Conservation (phyloP, 1,140 invertebrate species). For the Megathymus violae region DNA sequence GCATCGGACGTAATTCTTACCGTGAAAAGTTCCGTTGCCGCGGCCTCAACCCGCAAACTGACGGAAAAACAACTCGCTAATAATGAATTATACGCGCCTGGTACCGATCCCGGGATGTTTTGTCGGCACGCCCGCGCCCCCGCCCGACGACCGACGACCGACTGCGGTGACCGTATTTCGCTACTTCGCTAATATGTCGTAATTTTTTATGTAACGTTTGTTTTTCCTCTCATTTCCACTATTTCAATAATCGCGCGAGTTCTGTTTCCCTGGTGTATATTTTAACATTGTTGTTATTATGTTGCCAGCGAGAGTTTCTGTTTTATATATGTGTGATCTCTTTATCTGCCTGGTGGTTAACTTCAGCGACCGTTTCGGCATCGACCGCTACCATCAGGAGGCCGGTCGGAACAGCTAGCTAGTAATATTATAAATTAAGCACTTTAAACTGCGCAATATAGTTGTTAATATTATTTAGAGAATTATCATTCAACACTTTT, state of each 20-base stretch:
- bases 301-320: too few species aligned
- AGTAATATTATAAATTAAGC: too few species aligned
- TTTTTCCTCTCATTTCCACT: conserved; percentile 43
- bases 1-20: conserved; percentile 48
- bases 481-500: too few species aligned
- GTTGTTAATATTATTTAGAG: too few species aligned
- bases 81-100: conserved; percentile 59
- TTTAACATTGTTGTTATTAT: not conserved
- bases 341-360: too few species aligned
- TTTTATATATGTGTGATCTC: too few species aligned
- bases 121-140: conserved; percentile 37
- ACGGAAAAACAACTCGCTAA: conserved; percentile 66
- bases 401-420: too few species aligned
- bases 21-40: conserved; percentile 42
- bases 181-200: conserved; percentile 47
- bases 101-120: conserved; percentile 44
- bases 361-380: too few species aligned
- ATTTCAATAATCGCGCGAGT: conserved; percentile 42
- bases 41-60: conserved; percentile 45
- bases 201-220: conserved; percentile 51
- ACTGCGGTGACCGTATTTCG: conserved; percentile 46
- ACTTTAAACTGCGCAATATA: too few species aligned
- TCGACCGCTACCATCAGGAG: too few species aligned
- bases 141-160: conserved; percentile 28
- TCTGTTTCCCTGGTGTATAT: conserved; percentile 2